A percentile compares a stretch with the other conserved stretches of the same genome.
phyloP scores from a whole-genome alignment of 2,888 invertebrate genomes.

The Drosophila testacea region DNA sequence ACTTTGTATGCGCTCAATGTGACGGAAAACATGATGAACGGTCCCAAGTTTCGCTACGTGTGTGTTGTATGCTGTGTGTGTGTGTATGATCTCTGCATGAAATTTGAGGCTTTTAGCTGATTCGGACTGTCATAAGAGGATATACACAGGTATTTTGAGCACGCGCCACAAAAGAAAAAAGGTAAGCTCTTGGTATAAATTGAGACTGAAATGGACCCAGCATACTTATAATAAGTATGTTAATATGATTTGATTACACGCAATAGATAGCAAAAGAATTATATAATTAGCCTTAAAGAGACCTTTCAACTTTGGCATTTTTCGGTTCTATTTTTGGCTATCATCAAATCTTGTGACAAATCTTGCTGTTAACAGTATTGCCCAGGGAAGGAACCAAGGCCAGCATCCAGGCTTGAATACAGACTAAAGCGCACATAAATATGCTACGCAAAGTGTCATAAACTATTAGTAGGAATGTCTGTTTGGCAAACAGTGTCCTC shows the following conservation, averaged over 20 bases:
- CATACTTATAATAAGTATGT: constrained; percentile 37
- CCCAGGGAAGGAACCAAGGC: background rate
- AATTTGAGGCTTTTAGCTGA: constrained; percentile 67
- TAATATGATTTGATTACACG: constrained; percentile 53
- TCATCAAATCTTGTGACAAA: constrained; percentile 5
- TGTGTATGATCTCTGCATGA: constrained; percentile 37
- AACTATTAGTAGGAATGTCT: constrained; percentile 63
- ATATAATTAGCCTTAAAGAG: constrained; percentile 16
- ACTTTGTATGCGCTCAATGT: constrained; percentile 74
- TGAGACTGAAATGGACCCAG: constrained; percentile 43
- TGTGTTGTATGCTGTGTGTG: constrained; percentile 5
- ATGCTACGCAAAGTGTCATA: constrained; percentile 64
- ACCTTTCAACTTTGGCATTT: background rate
- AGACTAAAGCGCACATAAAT: constrained; percentile 46
- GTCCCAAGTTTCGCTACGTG: constrained; percentile 32
- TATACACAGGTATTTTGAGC: constrained; percentile 55
- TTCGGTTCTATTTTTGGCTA: background rate
- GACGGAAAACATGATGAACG: constrained; percentile 62
- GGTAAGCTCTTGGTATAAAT: constrained; percentile 39
- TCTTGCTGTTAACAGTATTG: constrained; percentile 32
- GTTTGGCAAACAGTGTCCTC: constrained; percentile 31
- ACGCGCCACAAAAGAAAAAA: constrained; percentile 34
- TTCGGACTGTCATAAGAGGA: constrained; percentile 46
- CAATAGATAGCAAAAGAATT: constrained; percentile 8
- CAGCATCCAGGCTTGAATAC: background rate